Conservation (phyloP, 2,113 vertebrate genomes). For the Erythrocercus mccallii region DNA sequence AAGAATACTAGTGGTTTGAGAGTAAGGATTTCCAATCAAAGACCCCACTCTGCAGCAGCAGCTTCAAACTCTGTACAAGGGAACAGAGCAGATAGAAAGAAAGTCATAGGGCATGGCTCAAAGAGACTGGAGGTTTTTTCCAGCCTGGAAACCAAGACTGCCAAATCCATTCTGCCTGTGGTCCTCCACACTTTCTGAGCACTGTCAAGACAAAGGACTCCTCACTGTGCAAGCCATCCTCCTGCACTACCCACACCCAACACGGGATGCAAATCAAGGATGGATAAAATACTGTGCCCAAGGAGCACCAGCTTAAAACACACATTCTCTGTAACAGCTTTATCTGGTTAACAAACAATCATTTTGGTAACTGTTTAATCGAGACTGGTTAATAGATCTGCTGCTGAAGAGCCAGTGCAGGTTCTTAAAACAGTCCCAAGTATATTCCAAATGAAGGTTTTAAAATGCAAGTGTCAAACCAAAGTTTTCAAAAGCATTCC, state of each 20-base stretch:
- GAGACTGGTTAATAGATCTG: background rate
- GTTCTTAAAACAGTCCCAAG: background rate
- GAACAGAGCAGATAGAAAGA: background rate
- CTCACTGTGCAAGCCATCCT: rapidly evolving
- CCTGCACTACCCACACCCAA: rapidly evolving
- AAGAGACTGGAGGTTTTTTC: background rate
- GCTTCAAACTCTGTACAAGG: background rate
- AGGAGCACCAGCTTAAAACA: background rate
- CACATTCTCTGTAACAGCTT: background rate
- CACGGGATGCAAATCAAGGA: rapidly evolving
- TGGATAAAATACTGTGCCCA: background rate
- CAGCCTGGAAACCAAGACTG: background rate
- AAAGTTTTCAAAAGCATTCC: slow-evolving; percentile 23
- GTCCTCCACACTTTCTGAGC: background rate
- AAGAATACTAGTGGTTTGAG: background rate
- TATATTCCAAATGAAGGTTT: background rate
- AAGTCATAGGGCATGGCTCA: rapidly evolving
- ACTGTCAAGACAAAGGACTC: background rate
- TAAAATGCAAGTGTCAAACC: slow-evolving; percentile 7
- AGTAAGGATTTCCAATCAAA: background rate
- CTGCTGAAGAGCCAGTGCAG: background rate
- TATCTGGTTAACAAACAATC: background rate
- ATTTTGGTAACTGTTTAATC: slow-evolving; percentile 8
- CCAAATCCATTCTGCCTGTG: background rate
- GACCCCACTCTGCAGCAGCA: background rate